These are phyloP conservation scores for Micoletzkya japonica DNA, from an alignment of 2,888 invertebrate genomes.

Conservation along the genomic window DNA sequence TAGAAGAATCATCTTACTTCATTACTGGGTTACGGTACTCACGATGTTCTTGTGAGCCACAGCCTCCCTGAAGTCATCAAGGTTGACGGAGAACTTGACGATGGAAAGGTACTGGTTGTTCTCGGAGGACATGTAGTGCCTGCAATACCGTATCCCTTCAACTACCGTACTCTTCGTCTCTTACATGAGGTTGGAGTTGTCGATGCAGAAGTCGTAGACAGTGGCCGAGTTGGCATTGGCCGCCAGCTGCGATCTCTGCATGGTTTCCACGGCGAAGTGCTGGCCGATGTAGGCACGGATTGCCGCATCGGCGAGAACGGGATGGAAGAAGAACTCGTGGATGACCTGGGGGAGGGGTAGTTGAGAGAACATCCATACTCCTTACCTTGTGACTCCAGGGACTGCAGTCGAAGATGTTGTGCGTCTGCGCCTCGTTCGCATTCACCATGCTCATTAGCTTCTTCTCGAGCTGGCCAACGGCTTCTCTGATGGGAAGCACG, in stretches of 20 bases:
- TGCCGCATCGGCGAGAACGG: slow-evolving; percentile 41
- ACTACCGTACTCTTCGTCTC: neutral
- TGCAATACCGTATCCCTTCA: neutral
- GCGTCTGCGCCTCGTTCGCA: neutral
- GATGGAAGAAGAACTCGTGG: slow-evolving; percentile 60
- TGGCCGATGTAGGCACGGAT: slow-evolving; percentile 40
- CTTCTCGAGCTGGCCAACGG: slow-evolving; percentile 28
- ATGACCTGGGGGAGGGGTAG: slow-evolving; percentile 38
- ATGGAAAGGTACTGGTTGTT: slow-evolving; percentile 35
- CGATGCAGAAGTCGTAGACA: slow-evolving; percentile 35
- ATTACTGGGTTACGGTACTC: neutral
- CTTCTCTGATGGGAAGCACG: slow-evolving; percentile 34
- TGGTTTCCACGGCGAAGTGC: slow-evolving; percentile 32
- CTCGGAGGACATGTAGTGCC: slow-evolving; percentile 33
- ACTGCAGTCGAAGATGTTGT: slow-evolving; percentile 30
- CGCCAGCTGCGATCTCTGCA: slow-evolving; percentile 20
- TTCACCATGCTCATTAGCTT: slow-evolving; percentile 9
- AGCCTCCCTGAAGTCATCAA: slow-evolving; percentile 29
- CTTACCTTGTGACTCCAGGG: slow-evolving; percentile 38
- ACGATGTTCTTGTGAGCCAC: slow-evolving; percentile 31
- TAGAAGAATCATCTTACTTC: neutral
- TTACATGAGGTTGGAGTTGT: slow-evolving; percentile 29
- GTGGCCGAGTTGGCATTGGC: slow-evolving; percentile 28
- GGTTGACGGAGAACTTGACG: slow-evolving; percentile 34
- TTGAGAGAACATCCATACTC: neutral